A percentile compares a stretch with the other conserved stretches of the same genome.
phyloP scores from a whole-genome alignment of 2,113 vertebrate genomes.

The Corythornis cristatus region DNA sequence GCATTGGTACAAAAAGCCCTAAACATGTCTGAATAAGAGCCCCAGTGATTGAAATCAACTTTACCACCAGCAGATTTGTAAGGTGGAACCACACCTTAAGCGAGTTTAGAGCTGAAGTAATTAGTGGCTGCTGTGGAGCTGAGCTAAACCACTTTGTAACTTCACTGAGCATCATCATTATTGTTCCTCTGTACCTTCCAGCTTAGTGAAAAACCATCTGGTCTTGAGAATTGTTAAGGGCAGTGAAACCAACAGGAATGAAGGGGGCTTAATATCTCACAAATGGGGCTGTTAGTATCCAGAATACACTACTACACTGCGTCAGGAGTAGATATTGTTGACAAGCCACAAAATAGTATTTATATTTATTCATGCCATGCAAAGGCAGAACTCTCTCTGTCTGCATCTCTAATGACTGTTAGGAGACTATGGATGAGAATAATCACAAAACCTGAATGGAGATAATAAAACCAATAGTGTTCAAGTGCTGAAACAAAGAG shows the following conservation, averaged over 20 bases:
- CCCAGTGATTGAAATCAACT: not conserved
- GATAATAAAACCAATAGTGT: slow-evolving; percentile 65
- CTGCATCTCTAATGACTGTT: slow-evolving; percentile 54
- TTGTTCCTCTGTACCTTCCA: slow-evolving; percentile 13
- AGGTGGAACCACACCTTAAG: slow-evolving; percentile 14
- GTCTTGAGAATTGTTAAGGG: not conserved
- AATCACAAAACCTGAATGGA: slow-evolving; percentile 49
- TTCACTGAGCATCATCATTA: slow-evolving; percentile 24
- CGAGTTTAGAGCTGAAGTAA: slow-evolving; percentile 52
- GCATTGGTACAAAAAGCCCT: not conserved
- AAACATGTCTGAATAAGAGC: not conserved
- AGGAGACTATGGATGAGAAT: slow-evolving; percentile 40
- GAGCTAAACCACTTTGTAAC: slow-evolving; percentile 35
- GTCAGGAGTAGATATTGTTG: not conserved
- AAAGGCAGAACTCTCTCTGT: slow-evolving; percentile 33
- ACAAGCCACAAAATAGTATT: slow-evolving; percentile 40
- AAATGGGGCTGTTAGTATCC: not conserved
- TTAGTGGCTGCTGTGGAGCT: slow-evolving; percentile 38
- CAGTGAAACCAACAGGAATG: slow-evolving; percentile 4
- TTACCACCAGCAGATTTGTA: not conserved
- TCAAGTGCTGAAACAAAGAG: slow-evolving; percentile 71
- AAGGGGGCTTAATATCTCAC: not conserved
- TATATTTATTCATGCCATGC: slow-evolving; percentile 49
- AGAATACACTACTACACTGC: not conserved
- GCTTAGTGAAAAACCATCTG: slow-evolving; percentile 26